Percentiles rank a stretch among this genome's conserved stretches.
phyloP scores from a whole-genome alignment of 2,113 vertebrate species.

The Anser cygnoides region DNA sequence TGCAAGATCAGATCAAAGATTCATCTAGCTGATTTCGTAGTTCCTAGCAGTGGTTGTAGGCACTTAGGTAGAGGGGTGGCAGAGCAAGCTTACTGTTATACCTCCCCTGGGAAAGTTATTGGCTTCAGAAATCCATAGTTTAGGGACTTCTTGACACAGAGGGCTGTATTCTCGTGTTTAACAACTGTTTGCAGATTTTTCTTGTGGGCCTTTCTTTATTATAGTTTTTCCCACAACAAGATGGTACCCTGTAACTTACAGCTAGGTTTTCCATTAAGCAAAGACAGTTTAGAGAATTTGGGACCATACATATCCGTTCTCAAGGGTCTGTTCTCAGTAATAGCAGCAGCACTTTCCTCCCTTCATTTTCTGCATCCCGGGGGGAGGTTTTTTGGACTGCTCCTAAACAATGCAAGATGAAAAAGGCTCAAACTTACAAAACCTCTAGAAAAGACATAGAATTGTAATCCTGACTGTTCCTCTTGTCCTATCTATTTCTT shows the following conservation, averaged over 20 bases:
- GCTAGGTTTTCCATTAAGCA: background rate
- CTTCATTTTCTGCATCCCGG: background rate
- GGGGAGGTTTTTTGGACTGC: background rate
- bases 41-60: background rate
- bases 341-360: background rate
- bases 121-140: background rate
- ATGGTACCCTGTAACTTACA: background rate
- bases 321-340: background rate
- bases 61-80: background rate
- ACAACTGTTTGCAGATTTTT: background rate
- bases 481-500: background rate
- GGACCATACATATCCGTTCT: background rate
- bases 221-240: accelerated
- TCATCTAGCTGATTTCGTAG: background rate
- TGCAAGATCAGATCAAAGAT: background rate
- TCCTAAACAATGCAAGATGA: background rate
- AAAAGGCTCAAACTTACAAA: background rate
- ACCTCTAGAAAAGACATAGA: background rate
- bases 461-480: background rate
- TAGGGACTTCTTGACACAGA: background rate
- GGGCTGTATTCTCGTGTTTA: background rate
- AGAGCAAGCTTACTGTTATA: background rate
- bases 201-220: background rate
- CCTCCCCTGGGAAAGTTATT: background rate
- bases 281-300: background rate